These are phyloP conservation scores for Lasiurus cinereus DNA, from an alignment of 2,113 vertebrate species.

Conservation along the genomic window DNA sequence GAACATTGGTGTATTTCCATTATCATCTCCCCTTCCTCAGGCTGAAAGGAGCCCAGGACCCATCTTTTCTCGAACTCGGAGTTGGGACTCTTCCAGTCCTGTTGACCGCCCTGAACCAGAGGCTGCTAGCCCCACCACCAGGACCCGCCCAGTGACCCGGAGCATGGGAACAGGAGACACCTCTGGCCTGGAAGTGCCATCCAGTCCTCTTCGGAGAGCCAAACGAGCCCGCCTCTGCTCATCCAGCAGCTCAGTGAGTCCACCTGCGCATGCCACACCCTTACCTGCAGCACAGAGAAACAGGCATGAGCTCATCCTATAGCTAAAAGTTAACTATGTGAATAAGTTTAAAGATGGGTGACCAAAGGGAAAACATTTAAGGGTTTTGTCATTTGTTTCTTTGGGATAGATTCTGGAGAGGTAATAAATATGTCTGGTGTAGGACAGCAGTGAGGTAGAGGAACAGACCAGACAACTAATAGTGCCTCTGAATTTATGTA, in stretches of 20 bases:
- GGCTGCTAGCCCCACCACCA: constrained; percentile 82
- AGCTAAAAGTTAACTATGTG: background rate
- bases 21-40: background rate
- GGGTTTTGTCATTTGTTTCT: constrained; percentile 35
- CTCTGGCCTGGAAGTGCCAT: constrained; percentile 83
- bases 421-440: background rate
- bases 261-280: fast-evolving
- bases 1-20: background rate
- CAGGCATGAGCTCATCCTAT: background rate
- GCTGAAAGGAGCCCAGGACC: constrained; percentile 87
- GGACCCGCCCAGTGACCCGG: constrained; percentile 92
- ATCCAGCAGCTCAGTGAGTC: constrained; percentile 91
- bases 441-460: background rate
- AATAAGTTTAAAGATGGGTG: background rate
- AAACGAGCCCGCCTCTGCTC: constrained; percentile 94
- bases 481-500: fast-evolving
- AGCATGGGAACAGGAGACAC: constrained; percentile 92
- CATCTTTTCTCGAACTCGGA: constrained; percentile 85
- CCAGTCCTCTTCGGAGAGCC: constrained; percentile 89
- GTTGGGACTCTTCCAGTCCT: constrained; percentile 91
- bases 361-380: too few species aligned
- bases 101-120: constrained; percentile 88
- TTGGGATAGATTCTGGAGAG: constrained; percentile 6
- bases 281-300: fast-evolving
- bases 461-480: background rate